phyloP scores from a whole-genome alignment of 2,113 vertebrate genomes.

The Puntigrus tetrazona region DNA sequence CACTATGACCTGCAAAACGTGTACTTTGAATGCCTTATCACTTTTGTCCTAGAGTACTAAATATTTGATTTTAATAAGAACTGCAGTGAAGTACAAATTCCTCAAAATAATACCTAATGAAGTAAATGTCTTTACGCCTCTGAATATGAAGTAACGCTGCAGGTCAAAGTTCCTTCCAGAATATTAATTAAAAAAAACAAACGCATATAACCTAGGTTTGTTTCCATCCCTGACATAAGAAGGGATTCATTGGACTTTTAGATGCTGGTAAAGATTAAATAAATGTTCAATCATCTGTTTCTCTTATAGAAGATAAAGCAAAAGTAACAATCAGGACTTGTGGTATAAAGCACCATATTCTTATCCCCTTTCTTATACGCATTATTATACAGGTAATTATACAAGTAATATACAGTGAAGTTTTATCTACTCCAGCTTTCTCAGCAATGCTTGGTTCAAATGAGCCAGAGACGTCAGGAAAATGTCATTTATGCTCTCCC shows the following conservation, averaged over 20 bases:
- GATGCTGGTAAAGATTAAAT: too few relatives aligned
- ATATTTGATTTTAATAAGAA: background rate
- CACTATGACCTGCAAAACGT: background rate
- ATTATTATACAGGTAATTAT: too few relatives aligned
- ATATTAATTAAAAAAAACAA: too few relatives aligned
- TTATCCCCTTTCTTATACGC: background rate
- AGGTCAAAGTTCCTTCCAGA: background rate
- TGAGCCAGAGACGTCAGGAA: background rate
- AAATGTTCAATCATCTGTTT: background rate
- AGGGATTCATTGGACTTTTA: too few relatives aligned
- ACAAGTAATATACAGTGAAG: background rate
- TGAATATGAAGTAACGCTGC: background rate
- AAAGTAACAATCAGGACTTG: slow-evolving; percentile 8
- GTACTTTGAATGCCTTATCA: background rate
- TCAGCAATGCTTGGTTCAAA: background rate
- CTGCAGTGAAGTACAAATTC: background rate
- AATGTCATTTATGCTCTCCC: slow-evolving; percentile 16
- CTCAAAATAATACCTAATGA: background rate
- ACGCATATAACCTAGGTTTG: background rate
- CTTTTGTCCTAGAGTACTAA: background rate
- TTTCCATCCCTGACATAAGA: background rate
- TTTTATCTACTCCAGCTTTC: background rate
- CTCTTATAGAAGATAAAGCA: background rate
- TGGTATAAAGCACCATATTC: background rate
- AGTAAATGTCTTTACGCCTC: background rate